Conservation (phyloP, 2,888 invertebrate species). For the Omphaloscelis lunosa region DNA sequence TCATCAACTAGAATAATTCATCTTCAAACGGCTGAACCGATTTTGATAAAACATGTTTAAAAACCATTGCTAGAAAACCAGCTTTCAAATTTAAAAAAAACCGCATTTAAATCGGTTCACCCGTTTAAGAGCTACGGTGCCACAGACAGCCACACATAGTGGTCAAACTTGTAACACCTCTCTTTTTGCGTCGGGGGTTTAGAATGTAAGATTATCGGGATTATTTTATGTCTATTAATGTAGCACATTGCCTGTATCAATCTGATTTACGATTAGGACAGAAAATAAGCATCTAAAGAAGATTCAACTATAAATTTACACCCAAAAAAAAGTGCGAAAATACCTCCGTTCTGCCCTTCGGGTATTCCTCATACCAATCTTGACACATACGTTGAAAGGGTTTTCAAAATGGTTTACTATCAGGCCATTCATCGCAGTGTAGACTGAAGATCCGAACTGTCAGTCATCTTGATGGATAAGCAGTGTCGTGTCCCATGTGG, state of each 20-base stretch:
- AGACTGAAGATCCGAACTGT: conserved; percentile 38
- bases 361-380: neutral
- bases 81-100: too few relatives aligned
- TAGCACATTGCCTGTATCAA: neutral
- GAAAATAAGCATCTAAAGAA: neutral
- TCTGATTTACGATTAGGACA: neutral
- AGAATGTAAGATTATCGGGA: neutral
- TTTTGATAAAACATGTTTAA: too few relatives aligned
- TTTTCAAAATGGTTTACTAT: conserved; percentile 23
- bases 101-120: too few relatives aligned
- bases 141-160: too few relatives aligned
- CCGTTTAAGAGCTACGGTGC: too few relatives aligned
- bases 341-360: too few relatives aligned
- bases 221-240: neutral
- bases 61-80: too few relatives aligned
- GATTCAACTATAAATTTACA: neutral
- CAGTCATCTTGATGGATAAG: conserved; percentile 56
- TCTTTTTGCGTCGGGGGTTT: too few relatives aligned
- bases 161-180: too few relatives aligned
- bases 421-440: neutral
- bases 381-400: conserved; percentile 8
- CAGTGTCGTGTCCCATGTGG: conserved; percentile 19
- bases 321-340: neutral
- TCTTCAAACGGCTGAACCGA: too few relatives aligned
- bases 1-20: too few relatives aligned